Conservation (phyloP, 2,797 vertebrate genomes). For the Microchirus variegatus region DNA sequence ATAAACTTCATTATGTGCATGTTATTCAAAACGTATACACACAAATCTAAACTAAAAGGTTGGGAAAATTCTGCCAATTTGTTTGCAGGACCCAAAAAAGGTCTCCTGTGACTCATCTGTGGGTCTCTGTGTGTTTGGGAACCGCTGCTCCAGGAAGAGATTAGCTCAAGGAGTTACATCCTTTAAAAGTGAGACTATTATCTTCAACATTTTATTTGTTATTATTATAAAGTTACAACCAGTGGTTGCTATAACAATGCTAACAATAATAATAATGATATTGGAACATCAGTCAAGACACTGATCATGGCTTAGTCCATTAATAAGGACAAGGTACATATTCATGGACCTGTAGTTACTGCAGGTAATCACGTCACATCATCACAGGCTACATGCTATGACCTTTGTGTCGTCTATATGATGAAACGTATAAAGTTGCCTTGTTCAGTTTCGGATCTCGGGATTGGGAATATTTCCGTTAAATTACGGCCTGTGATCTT, state of each 20-base stretch:
- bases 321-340: background rate
- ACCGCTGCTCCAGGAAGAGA: background rate
- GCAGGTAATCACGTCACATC: slow-evolving; percentile 4
- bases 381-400: slow-evolving; percentile 1
- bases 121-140: too few species aligned
- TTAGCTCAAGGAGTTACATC: background rate
- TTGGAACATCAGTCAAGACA: background rate
- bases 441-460: slow-evolving; percentile 55
- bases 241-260: background rate
- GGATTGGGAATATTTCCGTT: slow-evolving; percentile 28
- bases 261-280: background rate
- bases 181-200: background rate
- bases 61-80: too few species aligned
- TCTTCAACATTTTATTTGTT: slow-evolving; percentile 2
- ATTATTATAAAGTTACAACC: background rate
- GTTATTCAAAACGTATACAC: too few species aligned
- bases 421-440: slow-evolving; percentile 57
- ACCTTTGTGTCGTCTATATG: slow-evolving; percentile 23
- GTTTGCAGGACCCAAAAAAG: too few species aligned
- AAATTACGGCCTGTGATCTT: slow-evolving; percentile 46
- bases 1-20: too few species aligned
- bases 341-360: background rate
- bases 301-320: background rate
- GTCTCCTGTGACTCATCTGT: too few species aligned
- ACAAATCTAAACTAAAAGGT: too few species aligned